Evolutionary conservation across 2,113 vertebrate genomes (phyloP).

Genomic region (Ardeotis arabs): DNA sequence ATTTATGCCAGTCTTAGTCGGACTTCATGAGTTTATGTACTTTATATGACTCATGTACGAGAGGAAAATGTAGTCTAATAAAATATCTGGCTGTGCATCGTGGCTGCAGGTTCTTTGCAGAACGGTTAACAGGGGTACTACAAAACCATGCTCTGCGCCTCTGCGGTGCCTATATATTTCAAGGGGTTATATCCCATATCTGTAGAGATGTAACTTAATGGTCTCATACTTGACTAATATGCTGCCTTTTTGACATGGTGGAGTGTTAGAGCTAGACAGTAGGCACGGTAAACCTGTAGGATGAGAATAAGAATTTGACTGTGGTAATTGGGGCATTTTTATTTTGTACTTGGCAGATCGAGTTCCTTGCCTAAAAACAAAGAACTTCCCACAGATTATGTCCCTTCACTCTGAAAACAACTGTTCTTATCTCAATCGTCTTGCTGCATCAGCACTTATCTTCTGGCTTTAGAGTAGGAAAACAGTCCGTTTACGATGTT

Average conservation of each 20-base stretch:
- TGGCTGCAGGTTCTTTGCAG: conserved; percentile 26
- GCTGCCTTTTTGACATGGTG: not conserved
- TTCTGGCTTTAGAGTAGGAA: conserved; percentile 17
- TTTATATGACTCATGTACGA: conserved; percentile 26
- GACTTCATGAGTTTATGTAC: conserved; percentile 54
- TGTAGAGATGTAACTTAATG: not conserved
- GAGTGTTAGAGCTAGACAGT: not conserved
- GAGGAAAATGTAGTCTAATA: conserved; percentile 48
- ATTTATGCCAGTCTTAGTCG: conserved; percentile 46
- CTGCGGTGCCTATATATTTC: conserved; percentile 16
- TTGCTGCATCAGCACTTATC: not conserved
- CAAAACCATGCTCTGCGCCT: not conserved
- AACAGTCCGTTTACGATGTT: not conserved
- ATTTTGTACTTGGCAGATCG: not conserved
- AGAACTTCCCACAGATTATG: not conserved
- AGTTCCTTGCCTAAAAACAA: not conserved
- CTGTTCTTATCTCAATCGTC: not conserved
- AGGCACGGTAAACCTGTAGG: not conserved
- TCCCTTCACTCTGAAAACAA: not conserved
- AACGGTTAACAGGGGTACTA: not conserved
- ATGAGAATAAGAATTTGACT: not conserved
- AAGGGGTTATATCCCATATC: not conserved
- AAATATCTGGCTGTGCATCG: not conserved
- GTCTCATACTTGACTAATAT: not conserved
- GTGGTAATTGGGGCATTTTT: not conserved